Base-by-base conservation (phyloP, 1,140 invertebrate species). In the Patella vulgata region DNA sequence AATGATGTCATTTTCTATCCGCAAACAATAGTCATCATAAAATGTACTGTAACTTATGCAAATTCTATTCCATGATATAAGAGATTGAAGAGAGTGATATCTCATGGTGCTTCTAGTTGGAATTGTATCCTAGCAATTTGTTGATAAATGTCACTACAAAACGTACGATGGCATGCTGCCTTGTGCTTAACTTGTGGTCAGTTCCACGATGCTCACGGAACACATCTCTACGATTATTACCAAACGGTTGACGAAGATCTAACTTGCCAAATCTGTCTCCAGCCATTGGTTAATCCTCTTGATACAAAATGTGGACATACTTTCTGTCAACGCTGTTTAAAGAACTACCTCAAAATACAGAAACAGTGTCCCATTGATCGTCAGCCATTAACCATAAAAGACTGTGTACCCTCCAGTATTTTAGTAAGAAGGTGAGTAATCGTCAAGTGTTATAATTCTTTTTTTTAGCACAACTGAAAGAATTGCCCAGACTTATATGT, bases 271-370 rank as follows among this genome's bases (percentile, higher is more conserved):
- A 85, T 87, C 33, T 87, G 86, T 60, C 79, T 87, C 6, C 86
- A 82, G 64, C 82, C 82, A 3, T 61, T 84, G 23, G 81, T 84
- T 21, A 82, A 81, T 62, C 82, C 82, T 4, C 57, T 84, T 27
- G 86, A 87, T 74, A 86, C 86, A 9, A 82, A 82, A 56, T 87
- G 86, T 68, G 85, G 86, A 56, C 86, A 87, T 65, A 87, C 86
- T 25, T 87, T 86, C 74, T 87, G 86, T 70, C 76, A 82, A 11
- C 66, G 77, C 31, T 86, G 84, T 61, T 65, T 86, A 17, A 76
- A 78, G 51, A 84, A 79, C 75, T 84, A 84, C 74, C 75, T 86
- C 25, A 74, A 71, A 23, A 68, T 84, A 36, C 83, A 85, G 66
- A 71, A 74, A 27, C 77, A 79, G 63, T 85, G 84, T 63, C 83